A percentile compares a stretch with the other conserved stretches of the same genome.
Conservation (phyloP, 2,797 vertebrate genomes). For the Halcyon chelicuti region DNA sequence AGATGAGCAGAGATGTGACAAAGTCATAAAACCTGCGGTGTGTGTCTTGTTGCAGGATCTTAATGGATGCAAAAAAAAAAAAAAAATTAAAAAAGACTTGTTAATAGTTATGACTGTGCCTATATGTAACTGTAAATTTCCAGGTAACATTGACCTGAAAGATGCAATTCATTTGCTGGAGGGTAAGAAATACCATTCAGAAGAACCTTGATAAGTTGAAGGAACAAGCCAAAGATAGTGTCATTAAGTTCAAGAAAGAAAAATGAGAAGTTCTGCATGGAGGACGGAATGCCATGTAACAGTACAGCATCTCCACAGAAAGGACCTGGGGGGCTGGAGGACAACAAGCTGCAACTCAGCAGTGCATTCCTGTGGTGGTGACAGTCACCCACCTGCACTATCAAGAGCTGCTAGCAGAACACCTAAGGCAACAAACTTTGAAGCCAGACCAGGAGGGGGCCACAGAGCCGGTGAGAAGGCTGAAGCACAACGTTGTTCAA, state of each 20-base stretch:
- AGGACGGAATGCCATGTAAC: not conserved
- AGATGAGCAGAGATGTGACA: not conserved
- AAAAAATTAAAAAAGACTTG: not conserved
- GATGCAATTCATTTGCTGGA: not conserved
- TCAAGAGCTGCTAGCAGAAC: fast-evolving
- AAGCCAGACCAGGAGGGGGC: not conserved
- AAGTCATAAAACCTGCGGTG: not conserved
- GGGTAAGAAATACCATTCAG: not conserved
- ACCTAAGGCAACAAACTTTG: not conserved
- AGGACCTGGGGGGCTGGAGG: not conserved
- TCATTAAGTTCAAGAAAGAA: not conserved
- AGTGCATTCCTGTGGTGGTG: not conserved
- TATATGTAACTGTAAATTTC: not conserved
- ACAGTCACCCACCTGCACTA: not conserved
- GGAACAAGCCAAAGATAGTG: not conserved
- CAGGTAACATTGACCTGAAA: not conserved
- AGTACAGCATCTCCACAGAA: not conserved
- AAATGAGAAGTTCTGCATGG: not conserved
- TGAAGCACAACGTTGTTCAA: not conserved
- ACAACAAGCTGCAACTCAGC: not conserved
- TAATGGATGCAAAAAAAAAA: not conserved
- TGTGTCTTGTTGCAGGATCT: not conserved
- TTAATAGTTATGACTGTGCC: not conserved
- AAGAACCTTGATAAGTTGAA: not conserved
- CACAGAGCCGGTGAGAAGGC: not conserved